These are phyloP conservation scores for Tachina fera DNA, from an alignment of 2,888 invertebrate genomes.

Conservation along the genomic window DNA sequence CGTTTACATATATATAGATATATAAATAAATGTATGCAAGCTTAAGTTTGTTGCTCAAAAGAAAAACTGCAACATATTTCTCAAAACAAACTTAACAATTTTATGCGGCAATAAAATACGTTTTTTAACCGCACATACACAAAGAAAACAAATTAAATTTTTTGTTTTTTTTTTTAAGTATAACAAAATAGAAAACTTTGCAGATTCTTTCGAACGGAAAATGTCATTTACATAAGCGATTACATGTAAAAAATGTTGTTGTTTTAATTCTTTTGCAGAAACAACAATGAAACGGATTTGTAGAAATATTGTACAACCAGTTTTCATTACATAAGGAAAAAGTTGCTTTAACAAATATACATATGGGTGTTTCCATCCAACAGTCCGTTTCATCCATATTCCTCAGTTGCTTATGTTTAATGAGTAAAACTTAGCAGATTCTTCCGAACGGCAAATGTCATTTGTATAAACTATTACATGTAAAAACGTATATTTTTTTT, in stretches of 20 bases:
- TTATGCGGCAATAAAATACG: slow-evolving; percentile 26
- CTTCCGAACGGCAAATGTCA: too few relatives aligned
- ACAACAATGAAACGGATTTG: slow-evolving; percentile 26
- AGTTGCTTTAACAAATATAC: neutral
- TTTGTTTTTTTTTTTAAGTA: neutral
- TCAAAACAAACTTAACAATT: slow-evolving; percentile 30
- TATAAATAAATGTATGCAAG: neutral
- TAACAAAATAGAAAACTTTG: slow-evolving; percentile 18
- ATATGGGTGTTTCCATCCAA: neutral
- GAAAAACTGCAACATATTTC: slow-evolving; percentile 12
- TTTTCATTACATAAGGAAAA: slow-evolving; percentile 4
- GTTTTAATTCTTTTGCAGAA: neutral
- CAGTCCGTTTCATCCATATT: neutral
- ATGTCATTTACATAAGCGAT: slow-evolving; percentile 39
- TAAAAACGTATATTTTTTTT: too few relatives aligned
- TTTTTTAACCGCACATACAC: neutral
- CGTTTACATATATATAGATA: neutral
- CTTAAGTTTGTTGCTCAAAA: slow-evolving; percentile 30
- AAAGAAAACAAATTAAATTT: slow-evolving; percentile 19
- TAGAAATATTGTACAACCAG: neutral
- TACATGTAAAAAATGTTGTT: slow-evolving; percentile 12
- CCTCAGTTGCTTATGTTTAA: too few relatives aligned
- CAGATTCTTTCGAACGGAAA: slow-evolving; percentile 7
- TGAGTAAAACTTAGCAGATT: too few relatives aligned
- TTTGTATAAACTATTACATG: too few relatives aligned